These are phyloP conservation scores for Parnassius mnemosyne DNA, from an alignment of 2,888 invertebrate species.

Conservation along the genomic window DNA sequence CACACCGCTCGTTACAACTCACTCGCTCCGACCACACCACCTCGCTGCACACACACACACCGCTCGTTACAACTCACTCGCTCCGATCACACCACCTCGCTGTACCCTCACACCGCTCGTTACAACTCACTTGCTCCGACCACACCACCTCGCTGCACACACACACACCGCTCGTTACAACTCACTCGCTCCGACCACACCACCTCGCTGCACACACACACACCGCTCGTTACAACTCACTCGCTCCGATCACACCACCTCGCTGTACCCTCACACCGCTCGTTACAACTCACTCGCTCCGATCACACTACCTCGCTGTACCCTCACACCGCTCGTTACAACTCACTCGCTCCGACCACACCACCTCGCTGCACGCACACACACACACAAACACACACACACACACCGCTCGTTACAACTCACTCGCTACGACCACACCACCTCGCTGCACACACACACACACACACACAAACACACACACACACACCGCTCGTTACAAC, in stretches of 20 bases:
- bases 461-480: too few species aligned
- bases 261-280: too few species aligned
- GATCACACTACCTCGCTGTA: too few species aligned
- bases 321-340: too few species aligned
- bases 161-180: conserved; percentile 41
- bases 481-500: too few species aligned
- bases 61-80: not conserved
- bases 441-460: too few species aligned
- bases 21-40: conserved; percentile 30
- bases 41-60: conserved; percentile 19
- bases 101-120: too few species aligned
- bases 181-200: conserved; percentile 86
- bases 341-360: conserved; percentile 89
- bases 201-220: conserved; percentile 61
- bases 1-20: conserved; percentile 81
- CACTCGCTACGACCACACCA: too few species aligned
- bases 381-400: conserved; percentile 53
- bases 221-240: conserved; percentile 69
- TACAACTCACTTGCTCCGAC: conserved; percentile 42
- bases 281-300: too few species aligned
- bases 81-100: too few species aligned
- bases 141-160: too few species aligned
- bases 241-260: too few species aligned
- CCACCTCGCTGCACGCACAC: conserved; percentile 74
- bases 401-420: conserved; percentile 65